phyloP scores from a whole-genome alignment of 2,888 invertebrate genomes.

The Tinea pellionella region DNA sequence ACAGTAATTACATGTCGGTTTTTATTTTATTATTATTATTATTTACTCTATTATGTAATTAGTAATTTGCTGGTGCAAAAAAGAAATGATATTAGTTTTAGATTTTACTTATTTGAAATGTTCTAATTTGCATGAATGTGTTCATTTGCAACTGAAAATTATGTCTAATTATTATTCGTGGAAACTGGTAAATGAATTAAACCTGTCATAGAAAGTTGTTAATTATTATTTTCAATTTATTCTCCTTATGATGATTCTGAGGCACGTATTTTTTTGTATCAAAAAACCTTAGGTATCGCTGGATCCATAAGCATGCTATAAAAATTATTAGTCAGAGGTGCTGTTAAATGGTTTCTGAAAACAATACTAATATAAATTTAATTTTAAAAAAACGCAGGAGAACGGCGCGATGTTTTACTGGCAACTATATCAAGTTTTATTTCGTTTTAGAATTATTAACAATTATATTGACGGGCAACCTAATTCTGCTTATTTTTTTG shows the following conservation, averaged over 20 bases:
- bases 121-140: slow-evolving; percentile 25
- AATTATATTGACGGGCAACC: no score
- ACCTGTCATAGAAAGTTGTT: slow-evolving; percentile 20
- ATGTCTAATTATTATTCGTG: slow-evolving; percentile 46
- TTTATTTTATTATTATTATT: slow-evolving; percentile 18
- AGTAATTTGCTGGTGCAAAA: slow-evolving; percentile 22
- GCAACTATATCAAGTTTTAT: no score
- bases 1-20: background rate
- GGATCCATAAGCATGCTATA: no score
- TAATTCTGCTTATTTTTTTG: no score
- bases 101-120: slow-evolving; percentile 8
- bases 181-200: slow-evolving; percentile 60
- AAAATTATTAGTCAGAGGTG: no score
- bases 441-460: no score
- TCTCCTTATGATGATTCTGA: background rate
- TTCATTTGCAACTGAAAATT: slow-evolving; percentile 36
- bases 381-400: no score
- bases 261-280: no score
- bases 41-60: slow-evolving; percentile 37
- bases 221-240: background rate
- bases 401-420: no score
- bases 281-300: no score
- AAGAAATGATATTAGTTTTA: slow-evolving; percentile 1
- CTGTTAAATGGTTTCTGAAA: no score
- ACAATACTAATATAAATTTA: no score